Base-by-base conservation (phyloP, 2,888 invertebrate species). In the Automeris io region DNA sequence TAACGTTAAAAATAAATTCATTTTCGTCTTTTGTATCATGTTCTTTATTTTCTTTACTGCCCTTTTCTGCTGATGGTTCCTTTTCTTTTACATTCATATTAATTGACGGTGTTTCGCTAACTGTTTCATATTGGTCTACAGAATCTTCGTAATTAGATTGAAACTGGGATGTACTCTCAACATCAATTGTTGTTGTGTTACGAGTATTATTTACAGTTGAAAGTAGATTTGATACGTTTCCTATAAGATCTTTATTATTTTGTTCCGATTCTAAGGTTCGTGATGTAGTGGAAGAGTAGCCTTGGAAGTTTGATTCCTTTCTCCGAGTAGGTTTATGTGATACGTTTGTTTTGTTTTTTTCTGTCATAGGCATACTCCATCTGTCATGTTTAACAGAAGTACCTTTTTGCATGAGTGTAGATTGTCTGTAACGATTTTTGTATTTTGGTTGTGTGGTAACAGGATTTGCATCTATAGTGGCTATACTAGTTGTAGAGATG, bases 321-420 rank as follows among this genome's bases (percentile, higher is more conserved):
- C 85, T 68, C 49, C 83, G 66, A 22, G 66, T 46, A 21, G 58
- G 50, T 48, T 58, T 62, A 2, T 53, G 51, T 2, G 61, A 24
- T 16, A 53, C 19, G 35, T 53, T 45, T 19, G 61, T 53, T 45
- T 51, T 57, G 36, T 55, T 61, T 41, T 64, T 76, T 16, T 76
- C 71, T 33, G 41, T 36, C 19, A 46, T 26, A 18, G 46, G 49
- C 4, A 44, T 39, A 41, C 61, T 77, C 79, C 85, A 85, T 54
- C 71, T 81, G 43, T 85, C 85, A 40, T 83, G 82, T 40, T 83
- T 86, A 0, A 81, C 70, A n/a, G 86, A 85, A 16, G 85, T 85
- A 12, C 86, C 85, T 57, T 85, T 83, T 6, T 62, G 43, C 57
- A 82, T 70, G 38, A 86, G 47, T 11, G 81, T 82, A 8, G 86